Evolutionary conservation across 2,888 invertebrate genomes (phyloP), one percentile per base, ranked within the genome.

Genomic region (Drosophila bunnanda): DNA sequence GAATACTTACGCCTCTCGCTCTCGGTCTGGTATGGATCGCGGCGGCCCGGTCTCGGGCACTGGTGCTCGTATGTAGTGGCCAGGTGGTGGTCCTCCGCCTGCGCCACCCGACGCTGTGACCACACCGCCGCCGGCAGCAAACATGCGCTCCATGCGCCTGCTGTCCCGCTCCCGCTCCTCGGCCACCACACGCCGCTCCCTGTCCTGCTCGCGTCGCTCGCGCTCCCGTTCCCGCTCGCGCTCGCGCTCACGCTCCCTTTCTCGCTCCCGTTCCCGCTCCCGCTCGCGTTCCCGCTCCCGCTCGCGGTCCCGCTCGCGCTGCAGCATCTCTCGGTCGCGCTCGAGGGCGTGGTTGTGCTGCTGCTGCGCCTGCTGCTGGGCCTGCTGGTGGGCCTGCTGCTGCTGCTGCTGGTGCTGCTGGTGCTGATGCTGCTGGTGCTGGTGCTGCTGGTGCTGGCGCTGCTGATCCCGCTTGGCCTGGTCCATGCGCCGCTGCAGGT

Each of bases 1-100:
- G n/a, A 0, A 34, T 46, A 90, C 92, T 91, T 90, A 92, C 92
- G 90, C 81, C 75, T 92, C 92, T 62, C 92, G 80, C 36, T 92
- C 92, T 13, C 92, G 89, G 71, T 92, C 92, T 22, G 92, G 90
- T 70, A 92, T 90, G 44, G 91, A 88, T 34, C 92, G 88, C 12
- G 91, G 91, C 8, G 91, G 91, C n/a, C 92, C 92, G 0, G 82
- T 82, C 12, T 91, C 91, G 4, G 90, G 89, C 28, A 79, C 89
- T 28, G 90, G 88, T 13, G 84, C 82, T 1, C 90, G 81, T 58
- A 92, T 84, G 68, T 90, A 89, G 46, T 92, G 91, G 10, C 89
- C 88, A 2, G 83, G 84, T 6, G 86, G 80, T 0, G 74, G 79
- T 12, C 44, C 75, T 0, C 69, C 64, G 9, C 85, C 89, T 0